Percentiles rank a stretch among this genome's conserved stretches.
phyloP scores from a whole-genome alignment of 2,113 vertebrate species.

The Eidolon helvum region DNA sequence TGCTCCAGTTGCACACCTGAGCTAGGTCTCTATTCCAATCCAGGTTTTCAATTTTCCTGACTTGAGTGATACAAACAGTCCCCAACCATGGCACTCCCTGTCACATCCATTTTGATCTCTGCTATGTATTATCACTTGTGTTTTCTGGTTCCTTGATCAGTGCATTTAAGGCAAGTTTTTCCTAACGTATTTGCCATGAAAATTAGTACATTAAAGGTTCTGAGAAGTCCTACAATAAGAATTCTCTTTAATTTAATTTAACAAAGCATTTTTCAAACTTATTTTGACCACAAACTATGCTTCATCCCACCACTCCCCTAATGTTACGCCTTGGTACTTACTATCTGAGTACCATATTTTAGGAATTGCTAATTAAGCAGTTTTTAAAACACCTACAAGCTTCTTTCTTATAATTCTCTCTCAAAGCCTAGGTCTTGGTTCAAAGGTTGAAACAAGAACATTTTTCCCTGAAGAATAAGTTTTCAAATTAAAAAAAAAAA shows the following conservation, averaged over 20 bases:
- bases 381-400: background rate
- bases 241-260: background rate
- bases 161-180: background rate
- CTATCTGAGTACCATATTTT: background rate
- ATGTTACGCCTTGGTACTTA: background rate
- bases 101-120: background rate
- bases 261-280: background rate
- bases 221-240: background rate
- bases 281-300: background rate
- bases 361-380: background rate
- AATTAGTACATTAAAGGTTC: background rate
- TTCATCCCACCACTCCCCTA: background rate
- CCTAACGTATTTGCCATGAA: background rate
- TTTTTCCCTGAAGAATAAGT: background rate
- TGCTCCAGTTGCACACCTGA: background rate
- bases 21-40: background rate
- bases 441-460: background rate
- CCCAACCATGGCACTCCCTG: background rate
- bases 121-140: background rate
- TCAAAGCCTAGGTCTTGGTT: background rate
- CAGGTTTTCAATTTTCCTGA: background rate
- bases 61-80: background rate
- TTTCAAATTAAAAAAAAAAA: constrained; percentile 13
- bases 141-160: background rate
- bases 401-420: background rate